Conservation (phyloP, 2,797 vertebrate species). For the Chrosomus eos region DNA sequence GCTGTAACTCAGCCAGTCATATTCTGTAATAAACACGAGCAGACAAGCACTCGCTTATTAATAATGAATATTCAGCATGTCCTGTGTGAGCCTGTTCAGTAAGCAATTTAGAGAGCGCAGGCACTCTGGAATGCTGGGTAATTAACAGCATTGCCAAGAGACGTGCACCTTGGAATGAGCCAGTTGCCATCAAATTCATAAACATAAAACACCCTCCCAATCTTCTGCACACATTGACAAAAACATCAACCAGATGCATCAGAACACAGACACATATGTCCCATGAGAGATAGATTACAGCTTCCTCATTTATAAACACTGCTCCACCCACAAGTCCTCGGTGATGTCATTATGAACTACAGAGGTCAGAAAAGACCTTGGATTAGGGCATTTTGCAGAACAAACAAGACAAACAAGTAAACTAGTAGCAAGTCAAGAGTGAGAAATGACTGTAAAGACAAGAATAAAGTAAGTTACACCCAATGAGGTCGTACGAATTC, state of each 20-base stretch:
- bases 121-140: constrained; percentile 38
- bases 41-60: constrained; percentile 26
- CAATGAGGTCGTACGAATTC: not conserved
- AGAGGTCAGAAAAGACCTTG: not conserved
- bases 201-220: not conserved
- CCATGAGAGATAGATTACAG: not conserved
- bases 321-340: constrained; percentile 5
- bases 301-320: constrained; percentile 24
- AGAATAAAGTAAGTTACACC: constrained; percentile 33
- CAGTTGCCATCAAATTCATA: constrained; percentile 15
- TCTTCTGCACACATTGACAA: not conserved
- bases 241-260: not conserved
- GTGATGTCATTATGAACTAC: not conserved
- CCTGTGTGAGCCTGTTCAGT: constrained; percentile 31
- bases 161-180: not conserved
- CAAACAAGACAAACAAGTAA: constrained; percentile 52
- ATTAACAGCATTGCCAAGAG: constrained; percentile 30
- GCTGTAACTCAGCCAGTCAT: constrained; percentile 16
- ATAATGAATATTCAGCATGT: constrained; percentile 33
- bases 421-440: constrained; percentile 20
- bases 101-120: constrained; percentile 27
- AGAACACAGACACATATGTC: not conserved
- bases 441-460: not conserved
- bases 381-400: constrained; percentile 9
- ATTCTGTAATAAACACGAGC: constrained; percentile 8